Conservation (phyloP, 2,888 invertebrate genomes). For the Phaonia tiefii region DNA sequence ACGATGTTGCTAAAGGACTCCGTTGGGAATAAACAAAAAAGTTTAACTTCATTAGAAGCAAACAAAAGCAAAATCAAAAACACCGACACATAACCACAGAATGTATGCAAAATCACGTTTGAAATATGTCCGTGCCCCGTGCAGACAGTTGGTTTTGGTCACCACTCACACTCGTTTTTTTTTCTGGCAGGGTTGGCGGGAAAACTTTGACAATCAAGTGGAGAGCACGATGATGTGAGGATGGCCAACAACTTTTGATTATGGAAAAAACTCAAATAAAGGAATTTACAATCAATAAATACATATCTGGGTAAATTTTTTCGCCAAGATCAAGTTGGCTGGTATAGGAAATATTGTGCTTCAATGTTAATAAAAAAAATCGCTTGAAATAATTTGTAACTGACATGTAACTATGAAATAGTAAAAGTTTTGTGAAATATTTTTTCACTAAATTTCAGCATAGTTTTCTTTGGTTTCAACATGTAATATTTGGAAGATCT, state of each 20-base stretch:
- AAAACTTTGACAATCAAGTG: neutral
- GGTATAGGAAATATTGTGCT: no score
- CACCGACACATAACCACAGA: neutral
- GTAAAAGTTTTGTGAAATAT: no score
- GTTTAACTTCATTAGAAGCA: slow-evolving; percentile 24
- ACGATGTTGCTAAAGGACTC: slow-evolving; percentile 2
- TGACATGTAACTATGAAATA: no score
- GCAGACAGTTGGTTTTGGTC: slow-evolving; percentile 16
- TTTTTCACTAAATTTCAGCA: no score
- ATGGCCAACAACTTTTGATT: neutral
- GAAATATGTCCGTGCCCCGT: slow-evolving; percentile 13
- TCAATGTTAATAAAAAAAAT: no score
- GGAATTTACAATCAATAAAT: no score
- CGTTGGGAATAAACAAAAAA: neutral
- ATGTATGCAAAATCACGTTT: slow-evolving; percentile 22
- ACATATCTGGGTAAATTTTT: no score
- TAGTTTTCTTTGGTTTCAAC: no score
- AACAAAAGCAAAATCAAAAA: neutral
- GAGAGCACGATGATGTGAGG: neutral
- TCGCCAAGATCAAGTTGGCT: no score
- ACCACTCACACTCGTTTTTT: neutral
- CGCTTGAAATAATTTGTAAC: no score
- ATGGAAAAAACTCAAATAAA: no score
- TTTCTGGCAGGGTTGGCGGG: neutral
- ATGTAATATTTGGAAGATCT: no score